phyloP scores from a whole-genome alignment of 2,797 vertebrate species.

The Chiroxiphia lanceolata region DNA sequence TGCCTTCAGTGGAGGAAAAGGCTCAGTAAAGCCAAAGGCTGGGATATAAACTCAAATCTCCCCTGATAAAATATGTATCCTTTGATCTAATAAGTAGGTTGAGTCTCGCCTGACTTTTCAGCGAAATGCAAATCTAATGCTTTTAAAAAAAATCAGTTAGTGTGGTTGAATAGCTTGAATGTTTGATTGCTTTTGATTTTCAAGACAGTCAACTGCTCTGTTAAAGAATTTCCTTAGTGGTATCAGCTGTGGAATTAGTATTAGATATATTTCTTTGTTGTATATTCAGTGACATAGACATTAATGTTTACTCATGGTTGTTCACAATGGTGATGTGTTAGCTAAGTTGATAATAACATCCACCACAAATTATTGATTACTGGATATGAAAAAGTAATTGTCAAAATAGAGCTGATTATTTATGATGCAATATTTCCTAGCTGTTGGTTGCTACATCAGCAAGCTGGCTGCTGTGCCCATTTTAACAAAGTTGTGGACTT shows the following conservation, averaged over 20 bases:
- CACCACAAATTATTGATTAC: neutral
- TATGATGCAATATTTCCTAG: neutral
- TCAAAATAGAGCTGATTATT: neutral
- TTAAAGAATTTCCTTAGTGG: neutral
- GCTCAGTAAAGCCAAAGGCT: constrained; percentile 33
- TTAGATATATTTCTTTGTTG: neutral
- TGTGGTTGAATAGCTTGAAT: neutral
- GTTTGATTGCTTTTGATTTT: constrained; percentile 11
- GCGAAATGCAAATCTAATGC: constrained; percentile 38
- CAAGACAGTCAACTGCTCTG: neutral
- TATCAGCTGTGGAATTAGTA: neutral
- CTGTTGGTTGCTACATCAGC: neutral
- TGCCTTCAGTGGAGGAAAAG: constrained; percentile 11
- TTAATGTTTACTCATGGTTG: too few relatives aligned
- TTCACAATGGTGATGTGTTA: neutral
- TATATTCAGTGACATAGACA: neutral
- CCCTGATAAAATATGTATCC: constrained; percentile 51
- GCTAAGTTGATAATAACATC: neutral
- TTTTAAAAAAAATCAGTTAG: neutral
- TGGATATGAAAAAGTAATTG: neutral
- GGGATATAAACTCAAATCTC: constrained; percentile 35
- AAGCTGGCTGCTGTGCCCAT: neutral
- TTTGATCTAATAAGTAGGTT: constrained; percentile 68
- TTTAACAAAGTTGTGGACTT: neutral
- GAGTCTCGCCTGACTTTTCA: constrained; percentile 48